Evolutionary conservation across 2,797 vertebrate genomes (phyloP).

Genomic region (Microctenopoma stevenorrisi): DNA sequence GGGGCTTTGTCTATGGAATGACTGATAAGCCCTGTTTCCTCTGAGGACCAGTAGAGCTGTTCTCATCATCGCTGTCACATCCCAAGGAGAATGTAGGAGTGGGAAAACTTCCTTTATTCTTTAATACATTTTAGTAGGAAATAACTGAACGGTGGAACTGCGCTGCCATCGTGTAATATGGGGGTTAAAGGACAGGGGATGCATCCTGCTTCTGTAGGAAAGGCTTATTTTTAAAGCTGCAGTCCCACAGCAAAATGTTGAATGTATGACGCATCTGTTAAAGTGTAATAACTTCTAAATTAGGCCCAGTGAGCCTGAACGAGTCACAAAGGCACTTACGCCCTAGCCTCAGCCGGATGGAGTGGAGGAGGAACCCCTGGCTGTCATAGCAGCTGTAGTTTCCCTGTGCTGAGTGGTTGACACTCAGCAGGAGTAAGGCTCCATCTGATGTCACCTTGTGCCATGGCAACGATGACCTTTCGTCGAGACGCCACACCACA

Average conservation of each 20-base stretch:
- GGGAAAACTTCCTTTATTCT: background rate
- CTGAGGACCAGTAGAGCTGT: constrained; percentile 19
- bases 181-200: background rate
- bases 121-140: constrained; percentile 14
- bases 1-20: constrained; percentile 61
- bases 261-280: constrained; percentile 5
- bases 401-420: constrained; percentile 77
- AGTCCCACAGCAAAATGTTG: background rate
- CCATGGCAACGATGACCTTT: constrained; percentile 63
- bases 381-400: constrained; percentile 85
- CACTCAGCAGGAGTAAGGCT: constrained; percentile 71
- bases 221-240: constrained; percentile 9
- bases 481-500: constrained; percentile 81
- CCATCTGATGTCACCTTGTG: constrained; percentile 73
- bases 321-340: constrained; percentile 74
- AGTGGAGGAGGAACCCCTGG: constrained; percentile 72
- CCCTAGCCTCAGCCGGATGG: constrained; percentile 78
- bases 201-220: background rate
- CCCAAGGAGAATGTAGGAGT: constrained; percentile 12
- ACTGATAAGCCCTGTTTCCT: constrained; percentile 56
- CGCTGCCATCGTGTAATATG: background rate
- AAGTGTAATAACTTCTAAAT: constrained; percentile 19
- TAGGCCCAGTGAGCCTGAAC: constrained; percentile 7
- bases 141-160: background rate
- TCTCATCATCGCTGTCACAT: constrained; percentile 15